Evolutionary conservation across 2,113 vertebrate species (phyloP).

Genomic region (Misgurnus mizolepis): DNA sequence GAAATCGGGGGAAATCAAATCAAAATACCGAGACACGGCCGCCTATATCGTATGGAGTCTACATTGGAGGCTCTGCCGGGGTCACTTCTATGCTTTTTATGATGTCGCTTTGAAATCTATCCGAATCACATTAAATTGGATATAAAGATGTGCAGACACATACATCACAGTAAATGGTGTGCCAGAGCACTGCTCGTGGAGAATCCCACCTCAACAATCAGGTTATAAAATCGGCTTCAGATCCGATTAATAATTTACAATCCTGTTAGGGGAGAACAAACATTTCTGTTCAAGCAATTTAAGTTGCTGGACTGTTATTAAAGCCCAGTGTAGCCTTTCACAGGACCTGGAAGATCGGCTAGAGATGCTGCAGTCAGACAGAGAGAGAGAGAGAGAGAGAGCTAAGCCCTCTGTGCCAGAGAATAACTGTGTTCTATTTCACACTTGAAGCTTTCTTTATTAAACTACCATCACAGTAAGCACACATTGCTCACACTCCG

Average conservation of each 20-base stretch:
- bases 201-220: conserved; percentile 79
- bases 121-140: conserved; percentile 79
- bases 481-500: conserved; percentile 59
- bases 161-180: conserved; percentile 79
- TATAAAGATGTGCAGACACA: conserved; percentile 82
- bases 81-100: conserved; percentile 75
- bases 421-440: conserved; percentile 74
- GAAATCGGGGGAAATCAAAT: conserved; percentile 71
- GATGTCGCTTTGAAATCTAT: conserved; percentile 81
- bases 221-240: conserved; percentile 75
- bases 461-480: conserved; percentile 75
- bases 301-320: conserved; percentile 72
- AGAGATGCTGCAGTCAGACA: conserved; percentile 28
- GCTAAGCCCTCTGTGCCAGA: conserved; percentile 62
- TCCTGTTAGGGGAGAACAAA: conserved; percentile 82
- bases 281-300: conserved; percentile 80
- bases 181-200: conserved; percentile 69
- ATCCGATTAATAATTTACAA: conserved; percentile 83
- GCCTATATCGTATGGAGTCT: conserved; percentile 56
- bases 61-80: conserved; percentile 53
- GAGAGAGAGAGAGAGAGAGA: conserved; percentile 16
- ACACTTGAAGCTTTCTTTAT: conserved; percentile 78
- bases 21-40: conserved; percentile 64
- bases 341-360: conserved; percentile 50
- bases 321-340: conserved; percentile 49